Evolutionary conservation across 2,797 vertebrate genomes (phyloP), one percentile per base, ranked within the genome.

Genomic region (Acanthiza pusilla): DNA sequence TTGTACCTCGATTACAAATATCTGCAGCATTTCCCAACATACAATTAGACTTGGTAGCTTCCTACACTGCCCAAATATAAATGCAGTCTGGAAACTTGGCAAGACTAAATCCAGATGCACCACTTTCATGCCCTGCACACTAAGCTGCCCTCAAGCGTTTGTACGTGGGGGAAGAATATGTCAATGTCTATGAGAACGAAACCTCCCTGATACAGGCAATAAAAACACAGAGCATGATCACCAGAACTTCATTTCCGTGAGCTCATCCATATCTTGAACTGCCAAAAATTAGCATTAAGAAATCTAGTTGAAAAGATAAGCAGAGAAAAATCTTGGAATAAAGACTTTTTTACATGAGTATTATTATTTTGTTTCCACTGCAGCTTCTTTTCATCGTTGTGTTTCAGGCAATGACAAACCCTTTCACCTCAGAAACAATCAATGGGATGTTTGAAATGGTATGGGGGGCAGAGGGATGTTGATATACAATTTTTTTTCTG

Each of bases 361-460:
- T 36, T 94, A n/a, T 47, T 87, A 48, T 73, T 76, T 30, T 53
- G 9, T 73, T 94, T 86, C 48, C 22, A 16, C 15, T 47, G n/a
- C 66, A 89, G 48, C 21, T 80, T 89, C 12, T 73, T 82, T 50
- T 34, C 9, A 43, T 57, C 3, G 1, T 11, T 7, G 20, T 57
- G 27, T 66, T 92, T 89, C 74, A 86, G 66, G 70, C 48, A 93
- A 70, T 18, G 57, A 74, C n/a, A 60, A 91, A 82, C 34, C 6
- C 27, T 82, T 94, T 74, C 63, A 86, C 53, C 53, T 86, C 65
- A 74, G 63, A 88, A 96, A 32, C 43, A 86, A 77, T 51, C 50
- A 87, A 38, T 43, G 32, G 13, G 38, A 42, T 47, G 22, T 70
- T 75, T 90, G 66, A 91, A 76, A 61, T 16, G 6, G 6, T 45